Conservation (phyloP, 92 coral and sea anemone genomes). For the Zoanthus sociatus region DNA sequence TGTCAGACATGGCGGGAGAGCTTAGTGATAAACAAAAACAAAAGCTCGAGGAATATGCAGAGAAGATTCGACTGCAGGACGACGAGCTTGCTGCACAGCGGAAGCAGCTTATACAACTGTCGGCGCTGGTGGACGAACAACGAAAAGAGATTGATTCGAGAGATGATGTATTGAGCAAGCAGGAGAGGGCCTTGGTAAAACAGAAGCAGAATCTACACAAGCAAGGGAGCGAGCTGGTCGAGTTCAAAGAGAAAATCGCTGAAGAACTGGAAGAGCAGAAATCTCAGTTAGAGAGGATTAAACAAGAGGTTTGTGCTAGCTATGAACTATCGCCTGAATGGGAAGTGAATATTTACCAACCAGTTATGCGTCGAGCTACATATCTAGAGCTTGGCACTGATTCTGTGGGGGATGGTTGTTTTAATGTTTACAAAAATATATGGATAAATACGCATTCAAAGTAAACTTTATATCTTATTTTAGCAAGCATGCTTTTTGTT, state of each 20-base stretch:
- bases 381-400: no score
- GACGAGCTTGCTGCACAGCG: conserved; percentile 83
- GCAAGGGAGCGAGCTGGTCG: conserved; percentile 73
- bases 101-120: conserved; percentile 80
- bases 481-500: no score
- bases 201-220: conserved; percentile 74
- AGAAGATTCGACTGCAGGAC: conserved; percentile 81
- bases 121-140: conserved; percentile 88
- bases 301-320: conserved; percentile 71
- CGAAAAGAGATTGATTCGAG: conserved; percentile 81
- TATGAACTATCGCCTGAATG: neutral
- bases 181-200: conserved; percentile 60
- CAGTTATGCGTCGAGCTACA: no score
- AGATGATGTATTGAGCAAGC: conserved; percentile 75
- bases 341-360: no score
- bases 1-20: conserved; percentile 98
- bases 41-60: conserved; percentile 90
- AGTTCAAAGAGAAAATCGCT: conserved; percentile 70
- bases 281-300: conserved; percentile 71
- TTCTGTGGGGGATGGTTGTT: no score
- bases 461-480: no score
- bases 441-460: no score
- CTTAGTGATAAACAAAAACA: conserved; percentile 94
- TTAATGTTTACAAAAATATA: no score
- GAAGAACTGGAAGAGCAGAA: conserved; percentile 76